These are phyloP conservation scores for Antechinus flavipes DNA, from an alignment of 2,113 vertebrate genomes.

Conservation along the genomic window DNA sequence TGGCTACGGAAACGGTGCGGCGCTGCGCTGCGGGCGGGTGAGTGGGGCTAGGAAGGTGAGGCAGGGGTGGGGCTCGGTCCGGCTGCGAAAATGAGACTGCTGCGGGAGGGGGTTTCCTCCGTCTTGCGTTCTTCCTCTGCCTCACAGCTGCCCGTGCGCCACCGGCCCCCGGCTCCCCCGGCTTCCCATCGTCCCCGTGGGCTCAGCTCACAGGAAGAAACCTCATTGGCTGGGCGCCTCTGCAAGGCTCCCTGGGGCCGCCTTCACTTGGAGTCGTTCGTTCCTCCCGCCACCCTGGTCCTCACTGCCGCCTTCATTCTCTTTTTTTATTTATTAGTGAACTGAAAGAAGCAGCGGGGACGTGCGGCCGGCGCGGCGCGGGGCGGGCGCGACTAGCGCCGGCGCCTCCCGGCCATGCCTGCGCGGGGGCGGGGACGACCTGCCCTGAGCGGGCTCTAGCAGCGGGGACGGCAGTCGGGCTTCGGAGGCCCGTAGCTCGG, in stretches of 20 bases:
- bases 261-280: conserved; percentile 55
- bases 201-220: conserved; percentile 57
- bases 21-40: not conserved
- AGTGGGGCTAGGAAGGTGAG: not conserved
- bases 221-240: conserved; percentile 61
- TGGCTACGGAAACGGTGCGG: conserved; percentile 19
- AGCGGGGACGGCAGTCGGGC: not conserved
- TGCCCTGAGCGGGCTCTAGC: conserved; percentile 33
- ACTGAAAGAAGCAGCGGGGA: conserved; percentile 25
- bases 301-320: conserved; percentile 33
- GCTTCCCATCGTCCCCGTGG: conserved; percentile 59
- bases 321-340: conserved; percentile 44
- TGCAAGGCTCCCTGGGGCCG: conserved; percentile 16
- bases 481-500: not conserved
- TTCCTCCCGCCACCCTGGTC: conserved; percentile 49
- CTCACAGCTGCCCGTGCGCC: not conserved
- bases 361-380: not conserved
- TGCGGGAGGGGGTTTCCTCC: not conserved
- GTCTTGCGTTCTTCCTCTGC: not conserved
- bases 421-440: not conserved
- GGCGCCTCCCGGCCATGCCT: conserved; percentile 46
- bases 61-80: not conserved
- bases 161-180: conserved; percentile 41
- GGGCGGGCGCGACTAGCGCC: conserved; percentile 20
- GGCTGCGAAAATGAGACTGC: not conserved